These are phyloP conservation scores for Vanacampus margaritifer DNA, from an alignment of 2,113 vertebrate genomes.

Conservation along the genomic window DNA sequence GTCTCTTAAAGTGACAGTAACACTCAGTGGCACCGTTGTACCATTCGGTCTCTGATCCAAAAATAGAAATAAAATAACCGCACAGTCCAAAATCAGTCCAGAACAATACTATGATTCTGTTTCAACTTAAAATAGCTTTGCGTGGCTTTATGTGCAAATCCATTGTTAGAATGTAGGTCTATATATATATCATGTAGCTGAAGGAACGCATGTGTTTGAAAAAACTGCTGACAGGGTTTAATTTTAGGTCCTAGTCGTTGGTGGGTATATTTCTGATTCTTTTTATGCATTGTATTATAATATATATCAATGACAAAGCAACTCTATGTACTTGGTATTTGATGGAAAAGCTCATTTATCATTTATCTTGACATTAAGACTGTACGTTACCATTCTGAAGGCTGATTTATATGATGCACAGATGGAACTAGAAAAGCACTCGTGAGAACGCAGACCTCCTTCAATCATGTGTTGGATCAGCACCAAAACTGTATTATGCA, in stretches of 20 bases:
- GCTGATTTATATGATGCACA: not conserved
- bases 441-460: not conserved
- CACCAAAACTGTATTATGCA: not conserved
- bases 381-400: not conserved
- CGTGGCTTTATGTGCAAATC: too few relatives aligned
- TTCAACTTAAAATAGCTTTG: too few relatives aligned
- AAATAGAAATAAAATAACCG: not conserved
- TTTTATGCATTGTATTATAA: not conserved
- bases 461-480: not conserved
- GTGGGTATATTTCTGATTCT: constrained; percentile 7
- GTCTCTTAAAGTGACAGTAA: constrained; percentile 9
- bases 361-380: not conserved
- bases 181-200: not conserved
- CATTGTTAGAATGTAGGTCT: too few relatives aligned
- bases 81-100: too few relatives aligned
- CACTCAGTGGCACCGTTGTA: too few relatives aligned
- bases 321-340: not conserved
- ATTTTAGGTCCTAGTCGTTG: not conserved
- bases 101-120: too few relatives aligned
- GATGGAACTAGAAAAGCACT: not conserved
- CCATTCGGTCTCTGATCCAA: too few relatives aligned
- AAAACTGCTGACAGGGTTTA: constrained; percentile 21
- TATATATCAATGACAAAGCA: not conserved
- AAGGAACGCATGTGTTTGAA: not conserved
- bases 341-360: not conserved